Evolutionary conservation across 2,888 invertebrate genomes (phyloP), one percentile per base, ranked within the genome.

Genomic region (Lycaena phlaeas): DNA sequence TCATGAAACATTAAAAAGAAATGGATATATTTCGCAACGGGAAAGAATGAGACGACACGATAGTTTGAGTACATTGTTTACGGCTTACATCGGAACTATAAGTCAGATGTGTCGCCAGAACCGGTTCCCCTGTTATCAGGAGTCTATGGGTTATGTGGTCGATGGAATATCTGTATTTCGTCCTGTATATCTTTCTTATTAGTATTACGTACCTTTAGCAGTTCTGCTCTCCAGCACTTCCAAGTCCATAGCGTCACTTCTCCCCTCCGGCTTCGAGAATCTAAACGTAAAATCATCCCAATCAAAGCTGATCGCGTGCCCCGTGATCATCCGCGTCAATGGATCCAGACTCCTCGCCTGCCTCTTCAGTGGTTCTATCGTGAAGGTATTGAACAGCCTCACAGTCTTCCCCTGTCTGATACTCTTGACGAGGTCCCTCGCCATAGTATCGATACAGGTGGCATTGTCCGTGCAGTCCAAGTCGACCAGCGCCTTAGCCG

Each of bases 381-480:
- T 86, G 46, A 88, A 64, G 48, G 82, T 57, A 42, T 88, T 85
- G 58, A 88, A 86, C 22, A 85, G 50, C 52, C 75, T 81, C 44
- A 88, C 76, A 38, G 85, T 72, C 53, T 84, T 86, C 52, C 86
- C 81, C 39, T 85, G 76, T 39, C 79, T 68, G 44, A 88, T 78
- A 51, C 84, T 86, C 51, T 69, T 75, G 42, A 85, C 61, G 37
- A 88, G 71, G 48, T 86, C 78, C 45, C 64, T 77, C 12, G 86
- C 76, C 57, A 88, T 63, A 25, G 69, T 54, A 41, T 87, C 79
- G 26, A 89, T 75, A 53, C 89, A 89, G 45, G 87, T 87, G 22
- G 88, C 87, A 65, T 89, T 88, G 56, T 88, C 88, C 63, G 86
- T 86, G 68, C 89, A 89, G 53, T 66, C 73, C 17, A 85, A 53